Evolutionary conservation across 2,888 invertebrate species (phyloP).

Genomic region (Diarsia dahlii): DNA sequence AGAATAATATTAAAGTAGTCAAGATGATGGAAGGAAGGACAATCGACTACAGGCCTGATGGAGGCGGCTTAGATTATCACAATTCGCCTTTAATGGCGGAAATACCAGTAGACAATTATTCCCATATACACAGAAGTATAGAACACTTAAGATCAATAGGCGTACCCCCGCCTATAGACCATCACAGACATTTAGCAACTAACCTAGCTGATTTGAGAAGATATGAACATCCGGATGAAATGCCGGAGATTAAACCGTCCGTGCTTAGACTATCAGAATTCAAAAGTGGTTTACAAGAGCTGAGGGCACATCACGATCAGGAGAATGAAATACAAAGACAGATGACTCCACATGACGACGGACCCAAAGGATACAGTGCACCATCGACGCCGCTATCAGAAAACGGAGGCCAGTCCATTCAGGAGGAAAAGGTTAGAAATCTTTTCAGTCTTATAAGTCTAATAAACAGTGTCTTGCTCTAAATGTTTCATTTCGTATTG

Average conservation of each 20-base stretch:
- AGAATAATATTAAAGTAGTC: constrained; percentile 78
- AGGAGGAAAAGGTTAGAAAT: constrained; percentile 88
- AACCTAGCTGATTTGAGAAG: constrained; percentile 88
- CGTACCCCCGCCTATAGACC: constrained; percentile 87
- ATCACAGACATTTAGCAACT: constrained; percentile 86
- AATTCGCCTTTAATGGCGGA: constrained; percentile 93
- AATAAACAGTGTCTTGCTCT: constrained; percentile 18
- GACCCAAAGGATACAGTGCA: constrained; percentile 88
- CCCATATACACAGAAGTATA: constrained; percentile 92
- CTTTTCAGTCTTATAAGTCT: constrained; percentile 32
- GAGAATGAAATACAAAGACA: constrained; percentile 87
- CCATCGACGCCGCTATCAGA: constrained; percentile 89
- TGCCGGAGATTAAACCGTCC: constrained; percentile 89
- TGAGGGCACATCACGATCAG: constrained; percentile 84
- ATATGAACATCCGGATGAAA: constrained; percentile 88
- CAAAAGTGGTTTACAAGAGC: constrained; percentile 86
- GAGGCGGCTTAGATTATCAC: constrained; percentile 92
- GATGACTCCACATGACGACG: constrained; percentile 88
- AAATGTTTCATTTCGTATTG: constrained; percentile 32
- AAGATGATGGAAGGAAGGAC: constrained; percentile 91
- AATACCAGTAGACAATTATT: constrained; percentile 92
- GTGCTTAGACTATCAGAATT: constrained; percentile 88
- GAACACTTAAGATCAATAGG: constrained; percentile 92
- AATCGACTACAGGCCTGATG: constrained; percentile 89
- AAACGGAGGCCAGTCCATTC: constrained; percentile 86